phyloP scores from a whole-genome alignment of 2,797 vertebrate species.

The Acropternis orthonyx region DNA sequence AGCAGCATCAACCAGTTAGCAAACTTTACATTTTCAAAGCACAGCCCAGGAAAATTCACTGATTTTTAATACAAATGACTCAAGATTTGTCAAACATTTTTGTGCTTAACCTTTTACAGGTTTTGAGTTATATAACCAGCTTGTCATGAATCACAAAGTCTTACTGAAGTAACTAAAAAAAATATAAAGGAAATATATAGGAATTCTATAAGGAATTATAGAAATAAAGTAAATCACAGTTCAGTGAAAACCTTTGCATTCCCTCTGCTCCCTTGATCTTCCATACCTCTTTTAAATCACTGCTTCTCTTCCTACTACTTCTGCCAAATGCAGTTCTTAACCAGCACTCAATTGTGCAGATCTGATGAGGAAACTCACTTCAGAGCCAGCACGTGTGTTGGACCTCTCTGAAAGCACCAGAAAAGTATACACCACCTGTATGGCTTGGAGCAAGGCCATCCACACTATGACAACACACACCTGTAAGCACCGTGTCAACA shows the following conservation, averaged over 20 bases:
- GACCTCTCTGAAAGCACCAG: background rate
- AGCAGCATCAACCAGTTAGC: background rate
- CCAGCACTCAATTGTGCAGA: background rate
- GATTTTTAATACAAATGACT: conserved; percentile 61
- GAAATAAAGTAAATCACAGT: background rate
- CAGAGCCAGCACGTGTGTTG: background rate
- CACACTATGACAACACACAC: background rate
- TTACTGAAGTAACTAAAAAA: conserved; percentile 19
- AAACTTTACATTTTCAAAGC: conserved; percentile 23
- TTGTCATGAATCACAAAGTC: conserved; percentile 51
- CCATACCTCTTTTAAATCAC: background rate
- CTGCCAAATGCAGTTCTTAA: background rate
- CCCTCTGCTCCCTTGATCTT: background rate
- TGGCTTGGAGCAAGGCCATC: background rate
- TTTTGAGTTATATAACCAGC: conserved; percentile 69
- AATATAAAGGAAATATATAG: background rate
- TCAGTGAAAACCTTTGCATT: background rate
- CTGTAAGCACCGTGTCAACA: background rate
- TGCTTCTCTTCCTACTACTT: background rate
- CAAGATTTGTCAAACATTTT: conserved; percentile 50
- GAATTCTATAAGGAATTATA: background rate
- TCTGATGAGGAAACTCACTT: background rate
- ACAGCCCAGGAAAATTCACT: conserved; percentile 22
- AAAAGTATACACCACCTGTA: background rate
- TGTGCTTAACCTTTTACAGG: conserved; percentile 59